phyloP scores from a whole-genome alignment of 30 jellyfish, hydroid and myxozoan genomes.

The Euphysa ruthae region DNA sequence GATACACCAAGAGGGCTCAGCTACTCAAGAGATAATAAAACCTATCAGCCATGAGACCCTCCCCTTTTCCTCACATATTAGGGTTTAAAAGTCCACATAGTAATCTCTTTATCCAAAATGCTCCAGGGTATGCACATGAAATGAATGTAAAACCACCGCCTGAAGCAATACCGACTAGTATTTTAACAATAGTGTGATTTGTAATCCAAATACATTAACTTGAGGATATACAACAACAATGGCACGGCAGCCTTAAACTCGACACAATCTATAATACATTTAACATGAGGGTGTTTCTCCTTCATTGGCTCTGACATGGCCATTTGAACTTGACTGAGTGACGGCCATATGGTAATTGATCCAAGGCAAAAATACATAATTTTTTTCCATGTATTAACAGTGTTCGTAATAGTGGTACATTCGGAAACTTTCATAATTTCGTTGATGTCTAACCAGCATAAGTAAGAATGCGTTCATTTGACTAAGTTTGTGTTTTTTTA shows the following conservation, averaged over 20 bases:
- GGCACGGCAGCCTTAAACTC: slow-evolving; percentile 15
- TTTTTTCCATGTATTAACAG: too few species aligned
- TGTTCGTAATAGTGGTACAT: too few species aligned
- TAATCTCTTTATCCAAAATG: too few species aligned
- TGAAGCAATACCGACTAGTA: slow-evolving; percentile 24
- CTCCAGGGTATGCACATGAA: slow-evolving; percentile 32
- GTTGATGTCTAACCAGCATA: too few species aligned
- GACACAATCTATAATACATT: slow-evolving; percentile 11
- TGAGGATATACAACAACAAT: background rate
- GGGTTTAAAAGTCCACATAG: slow-evolving; percentile 18
- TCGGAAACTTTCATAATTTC: too few species aligned
- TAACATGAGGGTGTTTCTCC: background rate
- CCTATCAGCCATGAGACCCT: slow-evolving; percentile 27
- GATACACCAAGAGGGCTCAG: background rate
- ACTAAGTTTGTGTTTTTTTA: too few species aligned
- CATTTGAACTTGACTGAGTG: background rate
- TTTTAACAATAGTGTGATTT: background rate
- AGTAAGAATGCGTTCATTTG: too few species aligned
- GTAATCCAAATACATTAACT: background rate
- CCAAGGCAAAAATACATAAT: too few species aligned
- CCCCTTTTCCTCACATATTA: slow-evolving; percentile 14
- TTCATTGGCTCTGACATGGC: background rate
- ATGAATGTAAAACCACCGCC: slow-evolving; percentile 33
- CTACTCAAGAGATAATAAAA: slow-evolving; percentile 8
- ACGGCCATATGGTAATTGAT: slow-evolving; percentile 3